Evolutionary conservation across 1,140 invertebrate genomes (phyloP).

Genomic region (Macrocentrus cingulum): DNA sequence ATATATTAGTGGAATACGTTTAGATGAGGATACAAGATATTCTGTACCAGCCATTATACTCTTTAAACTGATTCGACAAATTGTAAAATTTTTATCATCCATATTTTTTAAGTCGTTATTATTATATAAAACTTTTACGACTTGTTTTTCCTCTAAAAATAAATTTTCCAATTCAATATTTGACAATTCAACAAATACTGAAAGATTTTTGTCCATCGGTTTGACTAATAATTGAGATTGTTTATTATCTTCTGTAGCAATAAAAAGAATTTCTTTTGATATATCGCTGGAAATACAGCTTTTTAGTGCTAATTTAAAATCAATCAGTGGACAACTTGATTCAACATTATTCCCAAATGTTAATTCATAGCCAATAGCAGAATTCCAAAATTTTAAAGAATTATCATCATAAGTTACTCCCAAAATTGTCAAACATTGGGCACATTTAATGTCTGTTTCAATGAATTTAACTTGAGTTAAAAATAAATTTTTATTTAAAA

Average conservation of each 20-base stretch:
- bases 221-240: constrained; percentile 46
- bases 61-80: constrained; percentile 40
- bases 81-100: constrained; percentile 32
- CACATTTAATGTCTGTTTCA: constrained; percentile 38
- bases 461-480: constrained; percentile 36
- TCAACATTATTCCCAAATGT: constrained; percentile 15
- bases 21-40: constrained; percentile 43
- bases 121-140: constrained; percentile 50
- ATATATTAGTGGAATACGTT: constrained; percentile 47
- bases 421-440: constrained; percentile 44
- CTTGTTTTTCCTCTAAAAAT: constrained; percentile 34
- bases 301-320: constrained; percentile 48
- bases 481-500: constrained; percentile 40
- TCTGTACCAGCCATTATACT: constrained; percentile 47
- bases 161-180: constrained; percentile 28
- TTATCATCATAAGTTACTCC: constrained; percentile 35
- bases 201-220: constrained; percentile 47
- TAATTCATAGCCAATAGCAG: constrained; percentile 38
- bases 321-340: constrained; percentile 37
- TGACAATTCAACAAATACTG: constrained; percentile 40
- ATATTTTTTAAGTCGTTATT: constrained; percentile 32
- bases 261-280: constrained; percentile 42
- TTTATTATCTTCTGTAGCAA: constrained; percentile 38
- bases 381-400: constrained; percentile 51
- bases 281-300: constrained; percentile 31